Percentiles rank a stretch among this genome's conserved stretches.
Conservation (phyloP, 2,888 invertebrate species). For the Volucella inanis region DNA sequence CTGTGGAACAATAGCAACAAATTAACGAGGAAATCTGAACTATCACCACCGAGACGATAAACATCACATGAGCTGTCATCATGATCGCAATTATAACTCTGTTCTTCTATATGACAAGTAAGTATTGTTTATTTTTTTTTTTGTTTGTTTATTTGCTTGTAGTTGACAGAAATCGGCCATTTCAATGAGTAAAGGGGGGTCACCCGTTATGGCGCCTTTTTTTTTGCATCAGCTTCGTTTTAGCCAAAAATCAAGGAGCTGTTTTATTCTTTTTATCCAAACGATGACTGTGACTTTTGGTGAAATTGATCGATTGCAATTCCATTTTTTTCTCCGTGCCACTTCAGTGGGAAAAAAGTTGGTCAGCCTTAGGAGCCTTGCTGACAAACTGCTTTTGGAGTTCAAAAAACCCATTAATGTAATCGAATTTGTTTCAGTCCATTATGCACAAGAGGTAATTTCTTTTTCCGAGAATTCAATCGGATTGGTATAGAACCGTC, state of each 20-base stretch:
- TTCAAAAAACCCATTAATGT: constrained; percentile 6
- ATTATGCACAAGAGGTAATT: constrained; percentile 19
- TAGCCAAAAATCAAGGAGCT: too few species aligned
- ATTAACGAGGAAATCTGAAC: constrained; percentile 20
- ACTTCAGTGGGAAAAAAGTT: background rate
- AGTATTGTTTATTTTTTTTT: constrained; percentile 76
- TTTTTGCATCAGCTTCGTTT: too few species aligned
- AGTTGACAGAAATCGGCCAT: constrained; percentile 26
- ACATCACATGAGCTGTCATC: constrained; percentile 77
- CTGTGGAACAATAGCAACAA: constrained; percentile 44
- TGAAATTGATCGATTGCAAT: too few species aligned
- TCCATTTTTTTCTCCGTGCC: background rate
- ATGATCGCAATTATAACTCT: constrained; percentile 82
- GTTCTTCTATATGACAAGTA: constrained; percentile 82
- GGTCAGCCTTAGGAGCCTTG: background rate
- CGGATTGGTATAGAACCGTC: background rate
- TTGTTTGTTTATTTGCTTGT: background rate
- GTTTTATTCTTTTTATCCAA: too few species aligned
- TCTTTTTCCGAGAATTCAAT: background rate
- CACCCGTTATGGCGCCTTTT: constrained; percentile 1
- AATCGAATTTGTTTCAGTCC: constrained; percentile 34
- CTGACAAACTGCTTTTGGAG: background rate
- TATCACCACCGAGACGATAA: constrained; percentile 70
- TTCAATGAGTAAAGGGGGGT: background rate
- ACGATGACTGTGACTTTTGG: too few species aligned